Conservation (phyloP, 1,140 invertebrate genomes). For the Cotesia typhae region DNA sequence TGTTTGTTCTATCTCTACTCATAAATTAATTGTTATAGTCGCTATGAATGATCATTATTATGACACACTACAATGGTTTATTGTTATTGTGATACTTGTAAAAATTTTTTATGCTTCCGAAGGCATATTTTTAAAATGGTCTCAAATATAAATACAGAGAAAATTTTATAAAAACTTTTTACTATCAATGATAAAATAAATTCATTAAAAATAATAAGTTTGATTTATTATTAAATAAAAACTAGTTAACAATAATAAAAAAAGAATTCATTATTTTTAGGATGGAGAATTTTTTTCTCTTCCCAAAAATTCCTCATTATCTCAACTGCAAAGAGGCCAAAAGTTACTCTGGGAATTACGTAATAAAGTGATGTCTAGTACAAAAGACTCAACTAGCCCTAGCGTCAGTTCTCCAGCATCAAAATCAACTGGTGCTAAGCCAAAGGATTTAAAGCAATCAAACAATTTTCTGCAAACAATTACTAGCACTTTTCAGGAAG, state of each 20-base stretch:
- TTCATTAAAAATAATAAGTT: too few species aligned
- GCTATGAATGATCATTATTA: too few species aligned
- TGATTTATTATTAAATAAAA: too few species aligned
- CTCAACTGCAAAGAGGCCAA: conserved; percentile 47
- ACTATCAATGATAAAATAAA: too few species aligned
- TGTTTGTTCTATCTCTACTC: too few species aligned
- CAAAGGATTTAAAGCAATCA: conserved; percentile 26
- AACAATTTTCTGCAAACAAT: conserved; percentile 68
- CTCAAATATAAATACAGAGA: too few species aligned
- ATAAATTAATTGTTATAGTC: too few species aligned
- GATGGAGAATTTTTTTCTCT: conserved; percentile 58
- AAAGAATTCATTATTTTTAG: conserved; percentile 40
- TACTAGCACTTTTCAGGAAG: conserved; percentile 66
- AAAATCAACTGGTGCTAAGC: conserved; percentile 20
- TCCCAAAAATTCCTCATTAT: conserved; percentile 51
- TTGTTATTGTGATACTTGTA: too few species aligned
- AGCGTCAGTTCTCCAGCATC: not conserved
- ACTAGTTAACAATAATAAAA: conserved; percentile 18
- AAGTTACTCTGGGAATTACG: conserved; percentile 34
- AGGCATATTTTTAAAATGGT: too few species aligned
- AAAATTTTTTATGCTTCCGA: too few species aligned
- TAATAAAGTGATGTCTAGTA: conserved; percentile 20
- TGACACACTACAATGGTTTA: too few species aligned
- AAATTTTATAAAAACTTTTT: too few species aligned
- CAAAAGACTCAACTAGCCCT: not conserved